These are phyloP conservation scores for Sarotherodon lohbergeri DNA, from an alignment of 2,113 vertebrate species.

Conservation along the genomic window DNA sequence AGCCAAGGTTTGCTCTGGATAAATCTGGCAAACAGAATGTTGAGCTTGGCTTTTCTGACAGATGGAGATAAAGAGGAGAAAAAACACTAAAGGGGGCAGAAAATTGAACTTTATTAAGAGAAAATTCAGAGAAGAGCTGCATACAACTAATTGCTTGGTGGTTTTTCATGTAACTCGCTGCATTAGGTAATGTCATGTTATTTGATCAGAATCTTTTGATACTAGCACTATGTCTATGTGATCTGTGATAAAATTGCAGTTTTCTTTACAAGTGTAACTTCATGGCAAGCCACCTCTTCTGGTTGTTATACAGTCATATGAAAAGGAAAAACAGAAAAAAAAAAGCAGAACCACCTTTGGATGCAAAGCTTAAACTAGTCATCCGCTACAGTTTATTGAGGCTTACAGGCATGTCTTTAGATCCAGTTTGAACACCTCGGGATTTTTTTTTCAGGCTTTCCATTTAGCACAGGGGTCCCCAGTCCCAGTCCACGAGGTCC, in stretches of 20 bases:
- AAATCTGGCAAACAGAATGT: neutral
- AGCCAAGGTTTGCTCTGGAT: neutral
- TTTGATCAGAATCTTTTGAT: neutral
- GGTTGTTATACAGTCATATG: neutral
- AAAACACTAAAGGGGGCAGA: neutral
- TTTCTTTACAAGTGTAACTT: neutral
- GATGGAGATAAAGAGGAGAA: neutral
- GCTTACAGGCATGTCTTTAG: neutral
- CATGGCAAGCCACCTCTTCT: neutral
- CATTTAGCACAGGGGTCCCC: neutral
- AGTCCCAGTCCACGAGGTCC: too few relatives aligned
- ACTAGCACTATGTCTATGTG: neutral
- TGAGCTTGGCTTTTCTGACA: neutral
- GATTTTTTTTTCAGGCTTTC: neutral
- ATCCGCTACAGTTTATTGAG: neutral
- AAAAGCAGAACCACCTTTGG: neutral
- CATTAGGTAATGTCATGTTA: neutral
- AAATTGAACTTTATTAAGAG: neutral
- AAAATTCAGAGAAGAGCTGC: neutral
- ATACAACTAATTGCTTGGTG: too few relatives aligned
- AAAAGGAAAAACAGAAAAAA: neutral
- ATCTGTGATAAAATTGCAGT: neutral
- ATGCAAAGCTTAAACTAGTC: neutral
- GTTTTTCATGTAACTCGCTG: neutral
- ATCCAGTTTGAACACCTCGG: neutral